A percentile compares a stretch with the other conserved stretches of the same genome.
Conservation (phyloP, 2,888 invertebrate species). For the Xylota segnis region DNA sequence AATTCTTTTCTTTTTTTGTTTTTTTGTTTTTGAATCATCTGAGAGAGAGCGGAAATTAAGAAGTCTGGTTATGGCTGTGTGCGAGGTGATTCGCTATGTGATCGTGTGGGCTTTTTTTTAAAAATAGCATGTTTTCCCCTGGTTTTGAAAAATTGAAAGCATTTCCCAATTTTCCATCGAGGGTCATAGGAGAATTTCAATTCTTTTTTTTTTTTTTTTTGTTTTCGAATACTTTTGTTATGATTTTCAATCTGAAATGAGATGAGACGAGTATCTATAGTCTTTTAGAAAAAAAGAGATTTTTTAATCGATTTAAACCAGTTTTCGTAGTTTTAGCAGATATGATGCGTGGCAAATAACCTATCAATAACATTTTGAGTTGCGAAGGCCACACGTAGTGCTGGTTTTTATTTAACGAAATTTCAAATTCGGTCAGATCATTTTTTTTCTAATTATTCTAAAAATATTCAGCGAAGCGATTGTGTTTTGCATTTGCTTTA, state of each 20-base stretch:
- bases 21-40: slow-evolving; percentile 10
- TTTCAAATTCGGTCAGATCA: slow-evolving; percentile 45
- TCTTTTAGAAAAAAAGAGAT: neutral
- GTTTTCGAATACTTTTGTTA: slow-evolving; percentile 63
- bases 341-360: slow-evolving; percentile 13
- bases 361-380: slow-evolving; percentile 19
- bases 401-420: slow-evolving; percentile 36
- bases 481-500: slow-evolving; percentile 36
- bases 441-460: slow-evolving; percentile 18
- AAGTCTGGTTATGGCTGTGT: slow-evolving; percentile 42
- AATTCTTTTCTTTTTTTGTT: neutral
- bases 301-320: slow-evolving; percentile 17
- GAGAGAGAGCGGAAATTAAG: slow-evolving; percentile 36
- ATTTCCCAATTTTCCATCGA: slow-evolving; percentile 77
- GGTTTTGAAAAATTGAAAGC: slow-evolving; percentile 65
- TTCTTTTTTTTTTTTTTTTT: slow-evolving; percentile 35
- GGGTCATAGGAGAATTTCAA: slow-evolving; percentile 69
- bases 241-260: slow-evolving; percentile 62
- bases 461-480: slow-evolving; percentile 43
- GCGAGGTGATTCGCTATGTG: slow-evolving; percentile 43
- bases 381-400: slow-evolving; percentile 41
- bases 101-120: slow-evolving; percentile 70
- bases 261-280: slow-evolving; percentile 37
- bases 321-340: slow-evolving; percentile 11
- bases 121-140: slow-evolving; percentile 73